Evolutionary conservation across 2,888 invertebrate species (phyloP), one percentile per base, ranked within the genome.

Genomic region (Chrysolina americana): DNA sequence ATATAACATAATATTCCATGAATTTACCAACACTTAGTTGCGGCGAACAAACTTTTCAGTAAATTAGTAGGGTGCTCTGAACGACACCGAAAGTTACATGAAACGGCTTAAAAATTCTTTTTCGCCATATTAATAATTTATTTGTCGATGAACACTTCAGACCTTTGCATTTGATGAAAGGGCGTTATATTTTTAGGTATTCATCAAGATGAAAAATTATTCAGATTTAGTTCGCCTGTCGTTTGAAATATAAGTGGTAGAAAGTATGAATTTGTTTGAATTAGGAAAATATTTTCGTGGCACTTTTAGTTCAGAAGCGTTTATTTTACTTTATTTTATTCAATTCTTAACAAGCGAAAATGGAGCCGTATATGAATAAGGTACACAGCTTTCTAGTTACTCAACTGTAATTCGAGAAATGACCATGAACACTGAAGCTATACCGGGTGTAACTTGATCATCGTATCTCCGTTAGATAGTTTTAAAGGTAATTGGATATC

Each of bases 21-120:
- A 59, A 59, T 59, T 59, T 59, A 28, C 59, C 59, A 59, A 59
- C 59, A 59, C 59, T 59, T 59, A 59, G 28, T 36, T 59, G 59
- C 19, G n/a, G 59, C 28, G 36, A 59, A 59, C 28, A 59, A 59
- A 59, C 15, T 59, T 59, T 59, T 59, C 59, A 36, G 28, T 59
- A 59, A 59, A 59, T 59, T 59, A n/a, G 36, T 23, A 28, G 59
- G 13, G 23, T 36, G 28, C 36, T 59, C 36, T 59, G 59, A 59
- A 36, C 59, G 36, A 59, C 59, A 59, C 28, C 59, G 36, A 59
- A 59, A 59, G 23, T 28, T 59, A 59, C 59, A 59, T 28, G 3
- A 36, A 28, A 36, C 59, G 15, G 59, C 59, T 59, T n/a, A 59
- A 59, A 59, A 59, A 59, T 59, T 59, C 10, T 15, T 36, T 15